Percentiles rank a stretch among this genome's conserved stretches.
phyloP scores from a whole-genome alignment of 1,140 invertebrate genomes.

The Saccostrea cuccullata region DNA sequence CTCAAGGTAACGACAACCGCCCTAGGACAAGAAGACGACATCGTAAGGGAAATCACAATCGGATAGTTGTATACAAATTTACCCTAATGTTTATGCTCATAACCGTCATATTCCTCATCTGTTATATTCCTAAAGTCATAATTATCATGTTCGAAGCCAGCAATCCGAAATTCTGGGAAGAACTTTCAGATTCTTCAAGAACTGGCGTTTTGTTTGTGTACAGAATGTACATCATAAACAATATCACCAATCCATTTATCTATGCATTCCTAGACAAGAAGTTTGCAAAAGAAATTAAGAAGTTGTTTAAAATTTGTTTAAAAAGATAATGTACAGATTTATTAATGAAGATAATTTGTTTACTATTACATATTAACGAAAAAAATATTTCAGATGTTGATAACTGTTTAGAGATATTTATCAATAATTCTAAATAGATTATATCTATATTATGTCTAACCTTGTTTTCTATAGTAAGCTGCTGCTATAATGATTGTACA shows the following conservation, averaged over 20 bases:
- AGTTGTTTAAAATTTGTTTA: background rate
- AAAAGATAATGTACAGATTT: too few relatives aligned
- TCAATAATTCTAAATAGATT: too few relatives aligned
- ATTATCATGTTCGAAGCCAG: background rate
- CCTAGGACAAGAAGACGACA: background rate
- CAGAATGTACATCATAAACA: slow-evolving; percentile 3
- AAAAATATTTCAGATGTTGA: too few relatives aligned
- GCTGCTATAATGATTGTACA: too few relatives aligned
- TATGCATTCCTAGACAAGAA: background rate
- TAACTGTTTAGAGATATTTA: too few relatives aligned
- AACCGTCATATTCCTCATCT: background rate
- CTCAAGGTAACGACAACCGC: background rate
- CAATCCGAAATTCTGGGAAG: background rate
- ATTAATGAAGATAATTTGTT: too few relatives aligned
- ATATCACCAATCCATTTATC: slow-evolving; percentile 5
- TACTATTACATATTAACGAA: too few relatives aligned
- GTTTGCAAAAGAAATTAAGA: background rate
- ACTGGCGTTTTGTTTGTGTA: background rate
- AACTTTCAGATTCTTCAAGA: background rate
- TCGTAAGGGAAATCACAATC: background rate
- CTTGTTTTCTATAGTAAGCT: too few relatives aligned
- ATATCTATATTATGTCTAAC: too few relatives aligned
- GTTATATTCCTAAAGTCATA: slow-evolving; percentile 4
- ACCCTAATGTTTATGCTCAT: slow-evolving; percentile 14
- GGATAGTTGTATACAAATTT: background rate